Evolutionary conservation across 23 tunicate genomes (phyloP).

Genomic region (Diplosoma virens): DNA sequence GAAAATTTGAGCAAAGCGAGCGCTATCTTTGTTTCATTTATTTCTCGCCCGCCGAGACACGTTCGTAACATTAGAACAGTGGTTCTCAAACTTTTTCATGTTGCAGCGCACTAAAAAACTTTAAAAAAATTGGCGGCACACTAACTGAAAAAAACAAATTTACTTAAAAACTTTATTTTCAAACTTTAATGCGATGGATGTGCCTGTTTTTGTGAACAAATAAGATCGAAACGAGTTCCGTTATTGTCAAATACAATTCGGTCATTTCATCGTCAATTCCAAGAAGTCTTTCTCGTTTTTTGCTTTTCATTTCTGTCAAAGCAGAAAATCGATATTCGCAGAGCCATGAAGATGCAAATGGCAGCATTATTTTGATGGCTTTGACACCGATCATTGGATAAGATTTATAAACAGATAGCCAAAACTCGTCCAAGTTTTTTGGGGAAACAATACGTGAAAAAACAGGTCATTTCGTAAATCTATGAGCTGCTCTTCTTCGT

Average conservation of each 20-base stretch:
- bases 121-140: slow-evolving; percentile 29
- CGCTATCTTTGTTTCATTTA: too few relatives aligned
- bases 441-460: too few relatives aligned
- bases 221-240: slow-evolving; percentile 46
- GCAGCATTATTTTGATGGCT: slow-evolving; percentile 53
- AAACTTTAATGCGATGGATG: slow-evolving; percentile 38
- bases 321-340: slow-evolving; percentile 57
- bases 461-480: too few relatives aligned
- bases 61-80: too few relatives aligned
- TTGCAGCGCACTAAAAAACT: slow-evolving; percentile 32
- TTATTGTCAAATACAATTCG: slow-evolving; percentile 44
- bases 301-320: slow-evolving; percentile 47
- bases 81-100: too few relatives aligned
- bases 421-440: slow-evolving; percentile 41
- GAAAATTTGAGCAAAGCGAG: too few relatives aligned
- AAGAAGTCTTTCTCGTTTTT: slow-evolving; percentile 21
- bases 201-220: slow-evolving; percentile 34
- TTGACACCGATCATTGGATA: slow-evolving; percentile 35
- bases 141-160: slow-evolving; percentile 23
- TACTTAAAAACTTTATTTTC: slow-evolving; percentile 25
- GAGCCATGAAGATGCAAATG: slow-evolving; percentile 70
- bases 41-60: too few relatives aligned
- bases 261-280: slow-evolving; percentile 62
- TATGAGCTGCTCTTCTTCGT: slow-evolving; percentile 71
- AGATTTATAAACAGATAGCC: slow-evolving; percentile 49